Evolutionary conservation across 2,888 invertebrate genomes (phyloP), one percentile per base, ranked within the genome.

Genomic region (Dione vanillae): DNA sequence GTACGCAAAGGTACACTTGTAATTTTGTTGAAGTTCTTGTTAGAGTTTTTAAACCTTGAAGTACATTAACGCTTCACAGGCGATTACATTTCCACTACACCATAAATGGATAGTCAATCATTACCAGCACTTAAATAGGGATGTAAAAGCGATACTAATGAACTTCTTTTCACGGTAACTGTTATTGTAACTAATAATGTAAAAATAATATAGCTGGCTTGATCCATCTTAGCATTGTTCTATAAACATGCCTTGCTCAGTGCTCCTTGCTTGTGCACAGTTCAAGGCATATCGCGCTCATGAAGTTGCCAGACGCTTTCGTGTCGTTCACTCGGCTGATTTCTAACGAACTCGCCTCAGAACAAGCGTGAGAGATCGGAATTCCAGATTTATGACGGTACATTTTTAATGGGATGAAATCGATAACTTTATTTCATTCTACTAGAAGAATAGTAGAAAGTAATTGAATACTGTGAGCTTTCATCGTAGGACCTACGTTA

Each of bases 341-440:
- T 90, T 90, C 89, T 89, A 87, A 86, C 76, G 61, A 73, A 79
- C 80, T 76, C 73, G 74, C 62, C 73, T 67, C 71, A 69, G 78
- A 83, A 82, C 82, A 87, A 86, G 85, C 89, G 88, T 80, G 87
- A 87, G 84, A 86, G 82, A 87, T 85, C 83, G 83, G 81, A 86
- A 88, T 86, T 84, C 82, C 79, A 82, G 80, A 85, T 86, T 82
- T 81, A 82, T 80, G 79, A 81, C 77, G 78, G 81, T 79, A 81
- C 78, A 79, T 82, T 81, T 83, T 83, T 45, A 61, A 80, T 75
- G 61, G 69, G 70, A 76, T 69, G 51, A 69, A 74, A 74, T 75
- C 66, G 71, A 71, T 64, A 70, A 59, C 54, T 67, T 43, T 65
- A 45, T 67, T 71, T 68, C 70, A 72, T 64, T 66, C 49, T 35